Evolutionary conservation across 1,140 invertebrate species (phyloP), one percentile per base, ranked within the genome.

Genomic region (Drosophila pseudoananassae): DNA sequence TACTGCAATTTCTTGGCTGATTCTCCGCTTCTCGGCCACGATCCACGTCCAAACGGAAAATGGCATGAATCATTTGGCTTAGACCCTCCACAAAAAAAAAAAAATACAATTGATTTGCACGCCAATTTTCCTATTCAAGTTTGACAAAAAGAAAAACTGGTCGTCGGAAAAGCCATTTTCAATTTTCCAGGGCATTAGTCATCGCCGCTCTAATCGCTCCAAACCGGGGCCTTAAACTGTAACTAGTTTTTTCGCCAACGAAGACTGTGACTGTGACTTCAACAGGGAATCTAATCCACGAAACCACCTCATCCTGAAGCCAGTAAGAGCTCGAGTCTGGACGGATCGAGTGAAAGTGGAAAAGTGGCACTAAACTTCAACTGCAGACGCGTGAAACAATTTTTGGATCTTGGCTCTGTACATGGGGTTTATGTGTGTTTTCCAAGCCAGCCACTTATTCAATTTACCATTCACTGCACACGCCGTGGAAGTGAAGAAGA

Each of bases 391-490:
- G 82, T 87, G 82, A 88, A 87, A 82, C 76, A 72, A 87, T 82
- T 87, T 43, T 85, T 82, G 63, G 15, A 73, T 66, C 38, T 76
- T 5, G 56, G 56, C 66, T 51, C 52, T 46, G 64, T 66, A 65
- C 31, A 43, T 46, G 27, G 27, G 36, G n/a, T 52, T 50, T 47
- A 51, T 56, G 59, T 56, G 59, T 82, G 69, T 75, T 82, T 85
- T 78, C 78, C 78, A 20, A 20, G 20, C 20, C 20, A 78, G 69
- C 70, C 85, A 87, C 83, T 85, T 85, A 78, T 69, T 69, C 78
- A 88, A 85, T 85, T 85, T 85, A 69, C 82, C 82, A 87, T 87
- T 87, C 82, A 87, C 82, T 83, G 82, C 82, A 88, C 82, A 87
- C 63, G 54, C 46, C 56, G 47, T 23, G 12, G 49, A 70, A 50